Conservation (phyloP, 2,888 invertebrate genomes). For the Cephonodes hylas region DNA sequence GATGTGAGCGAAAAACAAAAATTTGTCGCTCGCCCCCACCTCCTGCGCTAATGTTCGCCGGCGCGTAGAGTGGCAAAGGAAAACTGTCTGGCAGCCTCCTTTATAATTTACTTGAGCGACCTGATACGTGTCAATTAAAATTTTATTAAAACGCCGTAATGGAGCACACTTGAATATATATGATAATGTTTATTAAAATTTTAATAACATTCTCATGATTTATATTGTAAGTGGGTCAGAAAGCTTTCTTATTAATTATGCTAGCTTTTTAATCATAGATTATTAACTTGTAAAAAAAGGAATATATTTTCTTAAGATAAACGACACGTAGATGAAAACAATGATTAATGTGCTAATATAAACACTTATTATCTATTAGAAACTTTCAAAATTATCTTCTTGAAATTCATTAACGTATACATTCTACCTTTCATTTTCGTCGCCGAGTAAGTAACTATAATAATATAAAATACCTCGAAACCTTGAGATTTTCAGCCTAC, state of each 20-base stretch:
- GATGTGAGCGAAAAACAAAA: conserved; percentile 74
- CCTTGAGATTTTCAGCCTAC: no score
- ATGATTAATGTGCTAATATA: no score
- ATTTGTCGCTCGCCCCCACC: conserved; percentile 68
- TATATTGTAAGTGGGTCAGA: conserved; percentile 22
- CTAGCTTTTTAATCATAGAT: background rate
- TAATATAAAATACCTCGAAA: no score
- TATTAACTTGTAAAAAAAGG: background rate
- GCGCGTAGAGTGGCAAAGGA: conserved; percentile 51
- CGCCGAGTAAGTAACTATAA: no score
- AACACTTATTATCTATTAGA: no score
- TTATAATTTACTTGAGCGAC: conserved; percentile 74
- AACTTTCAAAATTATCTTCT: no score
- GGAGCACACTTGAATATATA: conserved; percentile 56
- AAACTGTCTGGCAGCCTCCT: conserved; percentile 60
- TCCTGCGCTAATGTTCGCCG: conserved; percentile 66
- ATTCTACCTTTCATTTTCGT: no score
- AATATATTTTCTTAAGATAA: no score
- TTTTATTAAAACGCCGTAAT: conserved; percentile 68
- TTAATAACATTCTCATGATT: conserved; percentile 53
- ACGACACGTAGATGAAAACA: no score
- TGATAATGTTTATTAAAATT: conserved; percentile 64
- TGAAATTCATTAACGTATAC: no score
- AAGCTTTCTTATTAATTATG: background rate
- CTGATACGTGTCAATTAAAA: conserved; percentile 79